Percentiles rank a stretch among this genome's conserved stretches.
These are phyloP conservation scores for Aethina tumida DNA, from an alignment of 1,140 invertebrate species.

Conservation along the genomic window DNA sequence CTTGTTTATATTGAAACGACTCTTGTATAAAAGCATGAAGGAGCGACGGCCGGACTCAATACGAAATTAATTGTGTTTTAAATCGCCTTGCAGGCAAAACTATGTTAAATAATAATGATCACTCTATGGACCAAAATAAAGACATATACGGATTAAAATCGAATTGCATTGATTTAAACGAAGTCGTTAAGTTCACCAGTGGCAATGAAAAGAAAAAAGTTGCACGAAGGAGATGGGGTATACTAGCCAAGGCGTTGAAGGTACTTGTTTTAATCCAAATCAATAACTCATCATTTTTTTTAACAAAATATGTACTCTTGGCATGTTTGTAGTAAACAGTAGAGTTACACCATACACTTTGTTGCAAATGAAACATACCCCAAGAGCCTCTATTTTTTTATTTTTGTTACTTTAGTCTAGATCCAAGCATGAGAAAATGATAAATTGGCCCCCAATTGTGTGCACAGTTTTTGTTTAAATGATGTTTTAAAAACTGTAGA, in stretches of 20 bases:
- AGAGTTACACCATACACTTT: neutral
- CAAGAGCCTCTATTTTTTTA: neutral
- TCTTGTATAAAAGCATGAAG: slow-evolving; percentile 16
- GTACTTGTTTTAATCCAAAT: slow-evolving; percentile 20
- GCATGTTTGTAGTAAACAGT: neutral
- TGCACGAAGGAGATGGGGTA: slow-evolving; percentile 57
- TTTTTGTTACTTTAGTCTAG: too few relatives aligned
- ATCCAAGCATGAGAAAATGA: too few relatives aligned
- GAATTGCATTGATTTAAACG: slow-evolving; percentile 27
- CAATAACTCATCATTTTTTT: slow-evolving; percentile 3
- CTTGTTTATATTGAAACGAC: too few relatives aligned
- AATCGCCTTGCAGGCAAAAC: slow-evolving; percentile 8
- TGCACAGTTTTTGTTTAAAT: too few relatives aligned
- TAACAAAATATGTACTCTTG: slow-evolving; percentile 2
- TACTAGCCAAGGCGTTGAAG: slow-evolving; percentile 54
- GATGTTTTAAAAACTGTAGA: too few relatives aligned
- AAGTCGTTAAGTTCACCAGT: slow-evolving; percentile 22
- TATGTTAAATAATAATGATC: slow-evolving; percentile 14
- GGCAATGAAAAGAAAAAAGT: slow-evolving; percentile 32
- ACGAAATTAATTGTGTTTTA: slow-evolving; percentile 2
- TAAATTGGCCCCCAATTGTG: too few relatives aligned
- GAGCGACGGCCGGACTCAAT: slow-evolving; percentile 8
- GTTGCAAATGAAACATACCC: neutral
- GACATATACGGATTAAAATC: slow-evolving; percentile 25
- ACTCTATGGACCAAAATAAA: slow-evolving; percentile 31